Evolutionary conservation across 2,888 invertebrate genomes (phyloP).

Genomic region (Geotrupes spiniger): DNA sequence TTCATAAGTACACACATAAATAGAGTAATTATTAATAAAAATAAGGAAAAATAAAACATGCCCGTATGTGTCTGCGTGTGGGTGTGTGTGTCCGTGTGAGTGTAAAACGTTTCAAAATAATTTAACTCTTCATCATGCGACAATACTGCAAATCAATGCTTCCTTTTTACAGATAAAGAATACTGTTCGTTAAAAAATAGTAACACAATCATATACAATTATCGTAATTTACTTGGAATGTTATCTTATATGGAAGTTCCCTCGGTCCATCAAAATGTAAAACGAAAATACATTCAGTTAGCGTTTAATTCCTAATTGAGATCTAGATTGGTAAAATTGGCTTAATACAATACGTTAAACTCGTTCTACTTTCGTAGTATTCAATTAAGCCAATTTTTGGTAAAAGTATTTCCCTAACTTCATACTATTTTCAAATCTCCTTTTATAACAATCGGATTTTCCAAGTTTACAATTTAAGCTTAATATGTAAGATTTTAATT

Average conservation of each 20-base stretch:
- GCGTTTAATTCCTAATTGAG: conserved; percentile 3
- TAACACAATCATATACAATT: background rate
- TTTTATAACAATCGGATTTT: too few species aligned
- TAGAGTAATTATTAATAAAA: conserved; percentile 15
- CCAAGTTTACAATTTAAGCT: too few species aligned
- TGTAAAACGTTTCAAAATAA: background rate
- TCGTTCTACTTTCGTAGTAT: too few species aligned
- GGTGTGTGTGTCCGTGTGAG: too few species aligned
- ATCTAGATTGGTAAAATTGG: conserved; percentile 6
- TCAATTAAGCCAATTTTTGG: conserved; percentile 4
- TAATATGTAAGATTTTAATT: too few species aligned
- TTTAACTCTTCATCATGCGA: conserved; percentile 1
- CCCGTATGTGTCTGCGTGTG: too few species aligned
- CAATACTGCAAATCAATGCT: conserved; percentile 3
- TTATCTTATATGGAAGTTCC: conserved; percentile 2
- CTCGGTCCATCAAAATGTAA: conserved; percentile 3
- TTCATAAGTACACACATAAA: conserved; percentile 45
- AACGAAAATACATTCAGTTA: conserved; percentile 1
- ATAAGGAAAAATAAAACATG: background rate
- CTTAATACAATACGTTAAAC: conserved; percentile 5
- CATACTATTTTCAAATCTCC: conserved; percentile 1
- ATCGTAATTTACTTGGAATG: conserved; percentile 6
- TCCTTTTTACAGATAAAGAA: conserved; percentile 1
- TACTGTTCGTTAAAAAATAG: background rate
- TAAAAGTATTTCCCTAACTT: conserved; percentile 4